These are phyloP conservation scores for Argyra leucocephala DNA, from an alignment of 2,888 invertebrate genomes.

Conservation along the genomic window DNA sequence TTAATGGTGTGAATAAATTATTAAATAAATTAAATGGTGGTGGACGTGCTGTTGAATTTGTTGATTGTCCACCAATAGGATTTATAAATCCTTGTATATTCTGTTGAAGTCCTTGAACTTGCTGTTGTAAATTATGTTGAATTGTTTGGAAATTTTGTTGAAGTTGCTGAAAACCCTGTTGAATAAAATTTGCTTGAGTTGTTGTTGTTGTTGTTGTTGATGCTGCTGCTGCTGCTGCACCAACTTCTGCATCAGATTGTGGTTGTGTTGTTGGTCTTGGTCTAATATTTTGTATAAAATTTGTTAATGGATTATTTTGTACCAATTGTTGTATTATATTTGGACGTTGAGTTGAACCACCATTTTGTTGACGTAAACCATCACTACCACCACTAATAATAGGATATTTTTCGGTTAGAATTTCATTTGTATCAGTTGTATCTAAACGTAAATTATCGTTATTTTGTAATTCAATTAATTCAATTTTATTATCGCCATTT, in stretches of 20 bases:
- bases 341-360: background rate
- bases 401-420: background rate
- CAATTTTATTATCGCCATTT: too few species aligned
- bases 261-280: constrained; percentile 3
- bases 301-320: constrained; percentile 10
- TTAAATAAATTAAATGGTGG: background rate
- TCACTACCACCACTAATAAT: too few species aligned
- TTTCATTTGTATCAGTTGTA: background rate
- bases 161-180: background rate
- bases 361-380: background rate
- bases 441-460: background rate
- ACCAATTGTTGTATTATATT: background rate
- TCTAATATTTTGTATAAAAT: constrained; percentile 7
- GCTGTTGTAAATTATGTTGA: background rate
- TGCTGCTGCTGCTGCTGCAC: too few species aligned
- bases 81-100: background rate
- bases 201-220: background rate
- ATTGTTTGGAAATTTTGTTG: background rate
- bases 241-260: background rate
- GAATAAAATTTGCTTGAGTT: background rate
- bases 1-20: background rate
- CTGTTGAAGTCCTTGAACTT: background rate
- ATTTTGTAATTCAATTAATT: background rate
- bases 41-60: background rate
- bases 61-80: background rate